Evolutionary conservation across 1,140 invertebrate genomes (phyloP), one percentile per base, ranked within the genome.

Genomic region (Ctenoplectra terminalis): DNA sequence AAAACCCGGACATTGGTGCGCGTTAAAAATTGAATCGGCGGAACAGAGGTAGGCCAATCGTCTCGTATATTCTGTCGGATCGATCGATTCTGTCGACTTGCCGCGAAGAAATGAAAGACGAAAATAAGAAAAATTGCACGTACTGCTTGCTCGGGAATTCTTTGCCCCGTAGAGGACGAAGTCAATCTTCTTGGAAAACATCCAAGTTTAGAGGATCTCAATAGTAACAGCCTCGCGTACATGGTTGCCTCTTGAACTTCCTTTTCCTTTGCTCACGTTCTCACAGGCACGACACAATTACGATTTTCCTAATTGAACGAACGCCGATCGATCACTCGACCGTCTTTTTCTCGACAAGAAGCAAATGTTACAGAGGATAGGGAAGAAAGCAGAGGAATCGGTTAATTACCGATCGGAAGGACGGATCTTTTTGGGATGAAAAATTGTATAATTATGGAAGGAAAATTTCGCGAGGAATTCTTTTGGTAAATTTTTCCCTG

Each of bases 191-290:
- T 60, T 63, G 58, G 34, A 46, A 43, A 78, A 31, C 72, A 73
- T 31, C 83, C 82, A 70, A 89, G 37, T 31, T 66, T 82, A 46
- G 43, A 69, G 58, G 81, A 86, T 56, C 81, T 89, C 60, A 64
- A 60, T 56, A 85, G 56, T 23, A 85, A 43, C 46, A 90, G 60
- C n/a, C 69, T 73, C 63, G 82, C 77, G 66, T 89, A 91, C 90
- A 91, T 91, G 63, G 56, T 79, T 67, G 69, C 66, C 71, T 56
- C 31, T 79, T 80, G 20, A 48, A 71, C 56, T 78, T 26, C 69
- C 85, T 15, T 60, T 13, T n/a, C 31, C 31, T 56, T 46, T 20
- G 31, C 11, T 54, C 61, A 61, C 37, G 29, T n/a, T 60, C 6
- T n/a, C 71, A 60, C 54, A 7, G 1, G 20, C n/a, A 15, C 60